Evolutionary conservation across 2,113 vertebrate species (phyloP).

Genomic region (western clawed frog (Xenopus tropicalis)): DNA sequence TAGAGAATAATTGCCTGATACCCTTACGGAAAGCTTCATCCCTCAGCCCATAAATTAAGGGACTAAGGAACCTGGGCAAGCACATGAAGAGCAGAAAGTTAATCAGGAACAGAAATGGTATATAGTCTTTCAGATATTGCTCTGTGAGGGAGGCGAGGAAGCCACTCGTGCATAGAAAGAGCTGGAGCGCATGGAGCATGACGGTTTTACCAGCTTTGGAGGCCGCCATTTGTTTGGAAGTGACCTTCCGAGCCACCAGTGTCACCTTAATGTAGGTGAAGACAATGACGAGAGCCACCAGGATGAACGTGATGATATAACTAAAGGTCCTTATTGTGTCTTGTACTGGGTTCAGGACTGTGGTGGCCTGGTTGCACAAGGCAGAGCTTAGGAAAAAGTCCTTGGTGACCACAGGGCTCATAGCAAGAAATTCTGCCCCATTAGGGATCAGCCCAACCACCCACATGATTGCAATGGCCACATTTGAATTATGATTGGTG

Average conservation of each 20-base stretch:
- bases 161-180: not conserved
- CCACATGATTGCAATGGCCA: not conserved
- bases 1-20: not conserved
- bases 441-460: not conserved
- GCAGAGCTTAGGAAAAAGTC: not conserved
- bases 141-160: not conserved
- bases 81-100: slow-evolving; percentile 9
- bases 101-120: not conserved
- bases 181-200: slow-evolving; percentile 7
- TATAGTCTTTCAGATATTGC: not conserved
- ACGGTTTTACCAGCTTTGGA: not conserved
- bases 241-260: not conserved
- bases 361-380: not conserved
- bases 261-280: slow-evolving; percentile 5
- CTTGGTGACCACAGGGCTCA: too few species aligned
- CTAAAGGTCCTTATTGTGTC: not conserved
- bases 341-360: not conserved
- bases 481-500: not conserved
- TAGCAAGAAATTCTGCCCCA: not conserved
- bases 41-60: slow-evolving; percentile 14
- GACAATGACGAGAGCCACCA: not conserved
- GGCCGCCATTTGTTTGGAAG: not conserved
- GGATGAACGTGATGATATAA: not conserved
- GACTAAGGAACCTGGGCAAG: slow-evolving; percentile 1
- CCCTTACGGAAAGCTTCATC: slow-evolving; percentile 1